phyloP scores from a whole-genome alignment of 1,140 invertebrate genomes.

The Musca domestica region DNA sequence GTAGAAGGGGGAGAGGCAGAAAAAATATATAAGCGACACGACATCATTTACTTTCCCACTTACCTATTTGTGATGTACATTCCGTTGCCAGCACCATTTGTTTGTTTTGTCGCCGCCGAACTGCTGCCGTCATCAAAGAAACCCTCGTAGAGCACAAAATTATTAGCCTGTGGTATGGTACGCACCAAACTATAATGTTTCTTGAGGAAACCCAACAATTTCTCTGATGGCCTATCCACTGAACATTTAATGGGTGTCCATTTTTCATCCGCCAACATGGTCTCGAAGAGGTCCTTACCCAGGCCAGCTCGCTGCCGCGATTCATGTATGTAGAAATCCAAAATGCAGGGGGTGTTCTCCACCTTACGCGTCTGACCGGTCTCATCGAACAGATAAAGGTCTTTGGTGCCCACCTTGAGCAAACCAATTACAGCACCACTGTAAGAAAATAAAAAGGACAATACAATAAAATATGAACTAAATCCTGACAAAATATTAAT shows the following conservation, averaged over 20 bases:
- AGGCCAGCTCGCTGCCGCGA: slow-evolving; percentile 73
- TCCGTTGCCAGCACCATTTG: slow-evolving; percentile 27
- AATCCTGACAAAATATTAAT: not conserved
- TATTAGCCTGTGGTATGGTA: slow-evolving; percentile 79
- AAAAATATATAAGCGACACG: not conserved
- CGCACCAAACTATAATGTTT: slow-evolving; percentile 76
- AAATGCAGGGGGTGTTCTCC: slow-evolving; percentile 69
- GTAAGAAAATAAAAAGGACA: slow-evolving; percentile 53
- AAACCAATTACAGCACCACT: slow-evolving; percentile 72
- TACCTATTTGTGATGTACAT: slow-evolving; percentile 51
- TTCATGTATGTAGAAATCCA: slow-evolving; percentile 87
- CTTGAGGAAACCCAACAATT: slow-evolving; percentile 78
- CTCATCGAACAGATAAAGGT: slow-evolving; percentile 79
- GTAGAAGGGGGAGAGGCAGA: not conserved
- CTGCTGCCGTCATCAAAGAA: slow-evolving; percentile 63
- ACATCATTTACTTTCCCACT: slow-evolving; percentile 16
- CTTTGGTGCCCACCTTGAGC: slow-evolving; percentile 81
- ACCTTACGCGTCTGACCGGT: slow-evolving; percentile 68
- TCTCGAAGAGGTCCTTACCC: slow-evolving; percentile 74
- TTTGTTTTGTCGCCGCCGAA: not conserved
- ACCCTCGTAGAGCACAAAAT: slow-evolving; percentile 82
- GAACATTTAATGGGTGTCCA: slow-evolving; percentile 72
- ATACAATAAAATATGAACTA: slow-evolving; percentile 11
- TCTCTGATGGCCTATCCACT: slow-evolving; percentile 85
- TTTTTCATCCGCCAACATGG: slow-evolving; percentile 75